Conservation (phyloP, 2,888 invertebrate genomes). For the Lissonota sp. region DNA sequence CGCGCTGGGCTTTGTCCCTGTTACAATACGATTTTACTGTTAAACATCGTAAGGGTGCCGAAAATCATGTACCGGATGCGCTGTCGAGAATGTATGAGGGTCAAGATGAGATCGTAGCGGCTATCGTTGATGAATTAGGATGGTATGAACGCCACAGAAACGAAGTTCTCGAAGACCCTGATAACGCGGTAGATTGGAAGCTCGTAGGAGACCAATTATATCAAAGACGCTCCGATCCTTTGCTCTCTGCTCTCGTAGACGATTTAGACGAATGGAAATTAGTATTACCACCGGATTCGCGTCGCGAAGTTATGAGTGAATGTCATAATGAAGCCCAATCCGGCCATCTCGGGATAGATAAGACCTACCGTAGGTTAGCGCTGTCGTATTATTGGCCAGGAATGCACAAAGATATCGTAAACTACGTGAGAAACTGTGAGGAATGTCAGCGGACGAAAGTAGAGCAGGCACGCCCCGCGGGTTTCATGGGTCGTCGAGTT, state of each 20-base stretch:
- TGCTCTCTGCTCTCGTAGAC: neutral
- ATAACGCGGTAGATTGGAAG: too few species aligned
- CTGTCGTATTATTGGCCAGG: conserved; percentile 67
- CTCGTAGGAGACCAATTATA: too few species aligned
- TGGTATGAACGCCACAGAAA: too few species aligned
- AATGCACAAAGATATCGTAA: conserved; percentile 52
- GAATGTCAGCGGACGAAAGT: conserved; percentile 49
- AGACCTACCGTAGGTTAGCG: conserved; percentile 32
- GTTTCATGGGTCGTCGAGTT: too few species aligned
- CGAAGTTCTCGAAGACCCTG: too few species aligned
- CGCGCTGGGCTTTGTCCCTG: too few species aligned
- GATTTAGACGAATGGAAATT: conserved; percentile 61
- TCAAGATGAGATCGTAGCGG: neutral
- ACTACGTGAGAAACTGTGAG: conserved; percentile 64
- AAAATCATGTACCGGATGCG: too few species aligned
- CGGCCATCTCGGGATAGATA: conserved; percentile 66
- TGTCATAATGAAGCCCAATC: conserved; percentile 53
- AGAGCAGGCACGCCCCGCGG: too few species aligned
- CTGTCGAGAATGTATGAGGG: neutral
- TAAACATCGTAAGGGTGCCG: too few species aligned
- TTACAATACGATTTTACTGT: too few species aligned
- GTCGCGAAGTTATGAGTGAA: conserved; percentile 34
- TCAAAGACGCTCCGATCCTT: too few species aligned
- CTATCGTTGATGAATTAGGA: neutral
- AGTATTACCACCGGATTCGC: conserved; percentile 37